These are phyloP conservation scores for Onychostoma macrolepis DNA, from an alignment of 2,113 vertebrate species.

Conservation along the genomic window DNA sequence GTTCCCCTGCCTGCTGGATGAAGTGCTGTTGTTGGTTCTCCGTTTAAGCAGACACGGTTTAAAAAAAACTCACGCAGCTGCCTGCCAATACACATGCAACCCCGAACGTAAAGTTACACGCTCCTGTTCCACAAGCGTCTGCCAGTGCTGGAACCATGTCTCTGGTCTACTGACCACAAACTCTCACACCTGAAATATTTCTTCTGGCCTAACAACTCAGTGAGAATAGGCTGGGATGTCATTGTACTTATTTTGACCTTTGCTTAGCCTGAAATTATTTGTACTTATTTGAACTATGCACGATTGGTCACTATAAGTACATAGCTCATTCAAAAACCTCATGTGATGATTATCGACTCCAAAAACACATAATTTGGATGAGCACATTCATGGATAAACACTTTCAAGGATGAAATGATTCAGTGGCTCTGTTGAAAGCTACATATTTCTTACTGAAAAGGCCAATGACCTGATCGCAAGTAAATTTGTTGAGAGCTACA, in stretches of 20 bases:
- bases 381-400: slow-evolving; percentile 1
- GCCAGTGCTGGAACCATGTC: not conserved
- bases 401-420: not conserved
- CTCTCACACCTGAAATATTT: slow-evolving; percentile 14
- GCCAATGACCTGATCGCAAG: not conserved
- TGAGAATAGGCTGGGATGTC: slow-evolving; percentile 10
- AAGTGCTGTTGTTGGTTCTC: slow-evolving; percentile 59
- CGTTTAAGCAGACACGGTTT: slow-evolving; percentile 65
- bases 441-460: not conserved
- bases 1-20: slow-evolving; percentile 56
- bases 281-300: too few species aligned
- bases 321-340: slow-evolving; percentile 23
- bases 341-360: not conserved
- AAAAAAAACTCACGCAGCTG: slow-evolving; percentile 16
- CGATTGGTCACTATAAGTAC: too few species aligned
- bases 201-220: slow-evolving; percentile 11
- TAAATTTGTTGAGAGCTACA: not conserved
- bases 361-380: slow-evolving; percentile 29
- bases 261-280: slow-evolving; percentile 23
- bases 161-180: slow-evolving; percentile 15
- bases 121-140: not conserved
- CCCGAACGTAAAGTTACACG: not conserved
- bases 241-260: slow-evolving; percentile 39
- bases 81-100: slow-evolving; percentile 32
- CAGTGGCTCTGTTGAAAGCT: not conserved